These are phyloP conservation scores for Alethe castanea DNA, from an alignment of 2,113 vertebrate species.

Conservation along the genomic window DNA sequence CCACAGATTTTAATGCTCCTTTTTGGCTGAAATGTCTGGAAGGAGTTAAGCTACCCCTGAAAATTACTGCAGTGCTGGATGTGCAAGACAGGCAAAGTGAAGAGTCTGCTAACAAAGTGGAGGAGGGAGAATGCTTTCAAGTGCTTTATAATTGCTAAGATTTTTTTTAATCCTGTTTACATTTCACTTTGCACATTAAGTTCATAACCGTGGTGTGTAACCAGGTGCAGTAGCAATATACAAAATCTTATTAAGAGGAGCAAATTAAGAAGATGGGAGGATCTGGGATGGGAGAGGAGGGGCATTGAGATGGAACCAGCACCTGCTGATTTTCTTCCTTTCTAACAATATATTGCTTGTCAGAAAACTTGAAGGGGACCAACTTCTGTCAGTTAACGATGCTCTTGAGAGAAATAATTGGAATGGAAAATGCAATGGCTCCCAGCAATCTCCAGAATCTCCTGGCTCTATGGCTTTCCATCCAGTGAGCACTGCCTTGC, in stretches of 20 bases:
- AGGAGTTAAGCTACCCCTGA: neutral
- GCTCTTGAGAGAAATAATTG: conserved; percentile 6
- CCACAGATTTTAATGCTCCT: neutral
- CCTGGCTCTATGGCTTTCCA: neutral
- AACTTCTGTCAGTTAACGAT: neutral
- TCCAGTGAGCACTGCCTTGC: neutral
- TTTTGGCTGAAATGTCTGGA: neutral
- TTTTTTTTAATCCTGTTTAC: conserved; percentile 12
- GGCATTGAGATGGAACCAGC: conserved; percentile 14
- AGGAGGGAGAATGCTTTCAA: neutral
- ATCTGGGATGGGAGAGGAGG: neutral
- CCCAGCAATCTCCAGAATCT: neutral
- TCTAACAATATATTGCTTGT: conserved; percentile 9
- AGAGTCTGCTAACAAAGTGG: neutral
- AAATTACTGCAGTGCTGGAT: neutral
- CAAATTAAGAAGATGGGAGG: neutral
- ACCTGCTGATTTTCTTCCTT: conserved; percentile 32
- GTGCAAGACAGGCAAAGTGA: neutral
- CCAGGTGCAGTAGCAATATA: neutral
- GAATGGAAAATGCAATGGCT: neutral
- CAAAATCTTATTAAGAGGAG: conserved; percentile 36
- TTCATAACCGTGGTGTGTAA: neutral
- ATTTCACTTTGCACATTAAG: conserved; percentile 30
- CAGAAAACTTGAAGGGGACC: neutral
- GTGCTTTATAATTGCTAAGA: neutral